Evolutionary conservation across 2,113 vertebrate species (phyloP), one percentile per base, ranked within the genome.

Genomic region (Alethe diademata): DNA sequence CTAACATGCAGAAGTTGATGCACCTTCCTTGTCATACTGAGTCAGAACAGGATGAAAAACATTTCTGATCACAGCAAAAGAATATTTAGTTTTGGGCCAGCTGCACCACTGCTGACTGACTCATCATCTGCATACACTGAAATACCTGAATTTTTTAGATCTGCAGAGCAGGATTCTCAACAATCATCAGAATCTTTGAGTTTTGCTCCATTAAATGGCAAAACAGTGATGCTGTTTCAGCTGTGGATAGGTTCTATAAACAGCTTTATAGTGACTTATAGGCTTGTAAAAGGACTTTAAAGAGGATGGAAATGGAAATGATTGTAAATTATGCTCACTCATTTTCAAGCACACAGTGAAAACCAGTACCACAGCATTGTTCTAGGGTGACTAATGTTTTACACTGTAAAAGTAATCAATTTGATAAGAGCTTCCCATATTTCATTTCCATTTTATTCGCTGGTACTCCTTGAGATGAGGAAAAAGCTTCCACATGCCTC

Each of bases 231-330:
- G 28, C 11, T 53, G 57, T 75, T 61, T 69, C 66, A 95, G 54
- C 38, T 66, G 20, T 48, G 47, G 47, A 19, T 26, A 51, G 29
- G 26, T 78, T 82, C 60, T 66, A 18, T 66, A 79, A 86, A 86
- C 56, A 86, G 67, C 47, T 76, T 86, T 62, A 73, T 62, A 29
- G 33, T 83, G 81, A 92, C 43, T 94, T 95, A 64, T 0, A 80
- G 71, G 33, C 75, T 94, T 67, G 61, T 92, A 76, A 93, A 83
- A 83, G 31, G 40, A 24, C 74, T 92, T 92, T 90, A 64, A 90
- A 53, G 71, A 78, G 78, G 23, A 28, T 71, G 45, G 56, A 71
- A 94, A 86, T 95, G 75, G 57, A 51, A 94, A 64, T 64, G 8
- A 73, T 53, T 86, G 75, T 90, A 96, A 92, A 90, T 94, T 80